Evolutionary conservation across 2,113 vertebrate genomes (phyloP).

Genomic region (Caranx ignobilis): DNA sequence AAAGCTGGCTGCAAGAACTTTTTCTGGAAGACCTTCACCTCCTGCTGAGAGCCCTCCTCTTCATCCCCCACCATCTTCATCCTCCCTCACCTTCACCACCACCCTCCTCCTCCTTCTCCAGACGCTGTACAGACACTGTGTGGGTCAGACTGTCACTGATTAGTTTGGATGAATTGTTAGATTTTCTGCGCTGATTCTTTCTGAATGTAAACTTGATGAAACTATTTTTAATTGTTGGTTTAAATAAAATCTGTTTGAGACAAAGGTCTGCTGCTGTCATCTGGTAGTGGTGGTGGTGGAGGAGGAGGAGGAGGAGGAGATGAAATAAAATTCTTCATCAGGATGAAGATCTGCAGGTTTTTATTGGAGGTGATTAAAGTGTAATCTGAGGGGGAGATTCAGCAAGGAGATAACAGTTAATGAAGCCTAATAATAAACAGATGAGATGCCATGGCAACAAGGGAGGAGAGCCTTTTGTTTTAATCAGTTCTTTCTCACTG

Average conservation of each 20-base stretch:
- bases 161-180: conserved; percentile 40
- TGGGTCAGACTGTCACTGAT: neutral
- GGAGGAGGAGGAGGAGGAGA: neutral
- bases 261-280: conserved; percentile 15
- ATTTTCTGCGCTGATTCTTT: conserved; percentile 55
- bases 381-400: neutral
- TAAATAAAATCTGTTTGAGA: conserved; percentile 77
- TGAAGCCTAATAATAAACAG: conserved; percentile 7
- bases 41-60: conserved; percentile 87
- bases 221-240: conserved; percentile 72
- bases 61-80: neutral
- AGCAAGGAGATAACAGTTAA: neutral
- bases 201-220: conserved; percentile 67
- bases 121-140: conserved; percentile 38
- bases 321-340: conserved; percentile 14
- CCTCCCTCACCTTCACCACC: neutral
- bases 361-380: conserved; percentile 16
- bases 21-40: conserved; percentile 99
- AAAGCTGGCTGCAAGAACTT: conserved; percentile 99
- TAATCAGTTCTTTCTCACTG: neutral
- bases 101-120: conserved; percentile 20
- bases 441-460: conserved; percentile 12
- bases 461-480: neutral
- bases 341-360: conserved; percentile 5
- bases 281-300: neutral